Base-by-base conservation (phyloP, 2,113 vertebrate genomes). In the Octodon degus region DNA sequence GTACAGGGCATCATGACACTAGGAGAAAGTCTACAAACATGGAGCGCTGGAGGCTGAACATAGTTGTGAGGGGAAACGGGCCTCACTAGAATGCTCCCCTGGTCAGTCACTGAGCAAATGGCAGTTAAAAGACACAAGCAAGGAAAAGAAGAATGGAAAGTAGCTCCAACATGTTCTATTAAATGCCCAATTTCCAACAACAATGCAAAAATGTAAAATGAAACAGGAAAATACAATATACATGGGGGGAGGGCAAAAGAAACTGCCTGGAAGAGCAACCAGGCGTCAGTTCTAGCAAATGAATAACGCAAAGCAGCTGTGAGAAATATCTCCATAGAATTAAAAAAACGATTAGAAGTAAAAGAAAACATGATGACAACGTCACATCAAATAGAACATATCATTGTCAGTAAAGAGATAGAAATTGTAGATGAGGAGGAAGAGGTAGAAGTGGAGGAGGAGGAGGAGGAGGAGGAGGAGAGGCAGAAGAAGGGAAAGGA, bases 191-290 rank as follows among this genome's bases (percentile, higher is more conserved):
- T 77, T 74, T 70, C 62, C 79, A 91, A 53, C 37, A 91, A 74
- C 88, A 84, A 80, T 43, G 30, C 70, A 95, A 68, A 81, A 14
- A 55, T 34, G 27, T 30, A 13, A 30, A 91, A 85, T 89, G 72
- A 91, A 86, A 95, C 10, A 63, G 24, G 40, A 34, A 96, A 96
- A 50, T 63, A 80, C 34, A 37, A 34, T 4, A 82, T 50, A 77
- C 12, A 32, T 82, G 11, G 14, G 22, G 37, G 13, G 7, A 63
- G 47, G 43, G 7, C 2, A 43, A 20, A 19, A 89, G 55, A 37
- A 87, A 89, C 62, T 72, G 30, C 50, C 55, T 63, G 14, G 30
- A 40, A 96, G 1, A 58, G 2, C 7, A 32, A 65, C 2, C 47
- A 86, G 77, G 47, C 43, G 27, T 74, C 5, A 89, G 30, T 76